phyloP scores from a whole-genome alignment of 2,797 vertebrate genomes.

The Natrix natrix region DNA sequence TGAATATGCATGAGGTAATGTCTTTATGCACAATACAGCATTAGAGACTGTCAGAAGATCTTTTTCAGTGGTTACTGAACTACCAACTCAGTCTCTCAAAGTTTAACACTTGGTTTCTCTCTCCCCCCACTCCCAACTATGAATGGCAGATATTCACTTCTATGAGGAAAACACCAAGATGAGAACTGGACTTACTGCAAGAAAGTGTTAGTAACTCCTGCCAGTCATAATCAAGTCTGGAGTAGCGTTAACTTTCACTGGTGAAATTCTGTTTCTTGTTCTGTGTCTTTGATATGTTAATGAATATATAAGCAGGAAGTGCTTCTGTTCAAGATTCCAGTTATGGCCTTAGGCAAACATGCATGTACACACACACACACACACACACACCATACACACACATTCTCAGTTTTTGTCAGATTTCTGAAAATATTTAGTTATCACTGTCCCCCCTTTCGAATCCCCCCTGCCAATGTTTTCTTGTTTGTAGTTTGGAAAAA shows the following conservation, averaged over 20 bases:
- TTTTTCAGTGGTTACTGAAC: not conserved
- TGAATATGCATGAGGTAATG: not conserved
- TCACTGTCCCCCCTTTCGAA: not conserved
- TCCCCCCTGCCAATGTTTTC: not conserved
- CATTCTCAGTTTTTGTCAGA: not conserved
- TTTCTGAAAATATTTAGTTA: not conserved
- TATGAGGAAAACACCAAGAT: no score
- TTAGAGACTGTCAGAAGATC: not conserved
- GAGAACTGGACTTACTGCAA: not conserved
- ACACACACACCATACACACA: no score
- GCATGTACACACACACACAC: no score
- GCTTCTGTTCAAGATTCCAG: not conserved
- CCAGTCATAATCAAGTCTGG: not conserved
- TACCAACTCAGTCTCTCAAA: not conserved
- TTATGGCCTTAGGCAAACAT: not conserved
- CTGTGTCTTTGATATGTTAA: not conserved
- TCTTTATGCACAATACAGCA: not conserved
- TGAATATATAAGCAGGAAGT: not conserved
- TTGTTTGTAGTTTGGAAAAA: not conserved
- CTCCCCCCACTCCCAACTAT: not conserved
- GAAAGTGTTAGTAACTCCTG: not conserved
- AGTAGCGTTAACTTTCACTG: not conserved
- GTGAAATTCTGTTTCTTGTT: not conserved
- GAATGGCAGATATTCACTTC: not conserved
- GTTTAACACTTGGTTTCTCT: not conserved